Conservation (phyloP, 1,140 invertebrate species). For the Zaprionus nigranus region DNA sequence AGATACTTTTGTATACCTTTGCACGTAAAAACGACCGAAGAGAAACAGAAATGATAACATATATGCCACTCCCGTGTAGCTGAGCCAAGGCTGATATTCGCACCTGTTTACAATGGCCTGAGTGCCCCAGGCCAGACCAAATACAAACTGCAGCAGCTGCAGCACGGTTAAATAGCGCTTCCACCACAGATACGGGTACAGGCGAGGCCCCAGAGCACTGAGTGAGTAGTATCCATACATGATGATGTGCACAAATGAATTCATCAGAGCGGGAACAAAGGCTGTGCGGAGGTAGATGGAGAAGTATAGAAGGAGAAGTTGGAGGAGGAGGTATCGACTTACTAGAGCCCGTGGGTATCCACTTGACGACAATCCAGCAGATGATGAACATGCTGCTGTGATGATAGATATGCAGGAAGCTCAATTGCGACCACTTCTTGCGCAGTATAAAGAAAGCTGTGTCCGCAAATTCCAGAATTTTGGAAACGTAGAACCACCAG, state of each 20-base stretch:
- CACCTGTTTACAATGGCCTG: constrained; percentile 49
- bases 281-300: constrained; percentile 86
- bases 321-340: constrained; percentile 83
- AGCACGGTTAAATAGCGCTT: constrained; percentile 96
- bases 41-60: constrained; percentile 66
- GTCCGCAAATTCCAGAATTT: constrained; percentile 96
- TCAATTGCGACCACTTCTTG: constrained; percentile 94
- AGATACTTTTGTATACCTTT: constrained; percentile 40
- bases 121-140: constrained; percentile 58
- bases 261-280: constrained; percentile 94
- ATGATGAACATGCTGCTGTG: constrained; percentile 96
- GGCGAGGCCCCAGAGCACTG: constrained; percentile 91
- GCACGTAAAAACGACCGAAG: constrained; percentile 67
- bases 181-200: constrained; percentile 95
- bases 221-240: constrained; percentile 98
- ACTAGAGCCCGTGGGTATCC: constrained; percentile 97
- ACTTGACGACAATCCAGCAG: constrained; percentile 98
- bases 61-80: constrained; percentile 50
- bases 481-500: constrained; percentile 99
- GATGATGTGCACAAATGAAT: constrained; percentile 95
- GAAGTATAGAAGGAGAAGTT: background rate
- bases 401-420: constrained; percentile 96
- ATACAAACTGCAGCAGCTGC: constrained; percentile 86
- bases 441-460: constrained; percentile 96
- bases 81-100: constrained; percentile 54